phyloP scores from a whole-genome alignment of 2,888 invertebrate species.

The Ectobius pallidus region DNA sequence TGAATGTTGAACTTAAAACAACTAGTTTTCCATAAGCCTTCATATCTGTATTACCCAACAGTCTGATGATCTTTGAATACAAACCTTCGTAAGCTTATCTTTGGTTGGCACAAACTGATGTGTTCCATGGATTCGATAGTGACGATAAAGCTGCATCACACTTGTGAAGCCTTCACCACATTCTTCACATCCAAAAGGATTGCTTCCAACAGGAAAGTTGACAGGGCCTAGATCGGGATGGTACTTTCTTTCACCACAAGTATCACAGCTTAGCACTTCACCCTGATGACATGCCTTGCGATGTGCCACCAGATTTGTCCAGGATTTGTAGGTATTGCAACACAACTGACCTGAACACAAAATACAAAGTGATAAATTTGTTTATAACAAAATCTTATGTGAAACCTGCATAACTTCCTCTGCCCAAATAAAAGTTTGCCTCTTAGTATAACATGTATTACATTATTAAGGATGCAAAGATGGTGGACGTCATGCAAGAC shows the following conservation, averaged over 20 bases:
- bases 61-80: too few species aligned
- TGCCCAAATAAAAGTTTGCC: too few species aligned
- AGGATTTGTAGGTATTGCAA: conserved; percentile 38
- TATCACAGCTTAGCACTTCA: conserved; percentile 35
- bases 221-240: conserved; percentile 37
- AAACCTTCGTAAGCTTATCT: neutral
- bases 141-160: conserved; percentile 33
- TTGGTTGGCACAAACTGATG: conserved; percentile 15
- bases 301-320: conserved; percentile 42
- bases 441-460: too few species aligned
- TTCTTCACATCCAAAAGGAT: conserved; percentile 39
- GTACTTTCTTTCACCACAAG: conserved; percentile 26
- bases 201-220: conserved; percentile 28
- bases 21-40: too few species aligned
- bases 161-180: conserved; percentile 33
- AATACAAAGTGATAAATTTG: neutral
- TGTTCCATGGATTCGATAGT: conserved; percentile 28
- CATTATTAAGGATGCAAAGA: too few species aligned
- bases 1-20: too few species aligned
- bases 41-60: too few species aligned
- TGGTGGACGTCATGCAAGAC: too few species aligned
- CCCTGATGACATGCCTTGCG: conserved; percentile 40
- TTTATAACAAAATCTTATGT: too few species aligned
- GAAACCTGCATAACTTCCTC: too few species aligned
- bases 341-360: conserved; percentile 39